A percentile compares a stretch with the other conserved stretches of the same genome.
Evolutionary conservation across 2,888 invertebrate species (phyloP).

Genomic region (Phalangium opilio): DNA sequence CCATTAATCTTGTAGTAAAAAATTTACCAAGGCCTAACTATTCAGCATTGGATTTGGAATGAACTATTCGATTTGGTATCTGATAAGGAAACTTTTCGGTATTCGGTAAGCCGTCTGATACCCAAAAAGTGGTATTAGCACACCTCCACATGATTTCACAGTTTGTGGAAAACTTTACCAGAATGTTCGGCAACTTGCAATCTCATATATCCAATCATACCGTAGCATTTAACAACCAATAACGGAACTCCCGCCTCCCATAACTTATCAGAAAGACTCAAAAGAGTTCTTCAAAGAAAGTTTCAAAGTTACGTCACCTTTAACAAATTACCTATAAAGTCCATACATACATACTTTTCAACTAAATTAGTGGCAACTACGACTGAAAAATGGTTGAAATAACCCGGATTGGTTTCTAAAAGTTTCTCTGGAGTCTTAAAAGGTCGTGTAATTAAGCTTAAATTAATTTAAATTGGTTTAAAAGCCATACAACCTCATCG

Average conservation of each 20-base stretch:
- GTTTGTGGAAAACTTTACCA: constrained; percentile 22
- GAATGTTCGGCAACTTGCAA: constrained; percentile 48
- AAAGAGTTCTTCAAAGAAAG: constrained; percentile 42
- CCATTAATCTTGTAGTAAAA: no score
- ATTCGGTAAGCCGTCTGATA: no score
- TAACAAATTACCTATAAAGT: background rate
- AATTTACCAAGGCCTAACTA: no score
- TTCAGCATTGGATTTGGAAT: no score
- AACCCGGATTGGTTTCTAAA: constrained; percentile 59
- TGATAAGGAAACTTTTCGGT: no score
- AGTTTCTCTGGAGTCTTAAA: constrained; percentile 55
- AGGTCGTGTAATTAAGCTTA: background rate
- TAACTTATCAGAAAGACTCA: constrained; percentile 55
- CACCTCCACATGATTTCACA: no score
- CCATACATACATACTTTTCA: constrained; percentile 40
- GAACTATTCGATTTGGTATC: no score
- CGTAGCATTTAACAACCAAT: constrained; percentile 70
- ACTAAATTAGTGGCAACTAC: constrained; percentile 64
- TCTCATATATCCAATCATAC: constrained; percentile 78
- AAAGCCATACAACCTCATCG: constrained; percentile 45
- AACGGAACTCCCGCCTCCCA: constrained; percentile 77
- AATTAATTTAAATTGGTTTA: background rate
- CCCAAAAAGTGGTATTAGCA: no score
- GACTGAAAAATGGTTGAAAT: constrained; percentile 70
- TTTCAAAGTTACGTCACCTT: background rate